phyloP scores from a whole-genome alignment of 2,113 vertebrate genomes.

The Suncus etruscus region DNA sequence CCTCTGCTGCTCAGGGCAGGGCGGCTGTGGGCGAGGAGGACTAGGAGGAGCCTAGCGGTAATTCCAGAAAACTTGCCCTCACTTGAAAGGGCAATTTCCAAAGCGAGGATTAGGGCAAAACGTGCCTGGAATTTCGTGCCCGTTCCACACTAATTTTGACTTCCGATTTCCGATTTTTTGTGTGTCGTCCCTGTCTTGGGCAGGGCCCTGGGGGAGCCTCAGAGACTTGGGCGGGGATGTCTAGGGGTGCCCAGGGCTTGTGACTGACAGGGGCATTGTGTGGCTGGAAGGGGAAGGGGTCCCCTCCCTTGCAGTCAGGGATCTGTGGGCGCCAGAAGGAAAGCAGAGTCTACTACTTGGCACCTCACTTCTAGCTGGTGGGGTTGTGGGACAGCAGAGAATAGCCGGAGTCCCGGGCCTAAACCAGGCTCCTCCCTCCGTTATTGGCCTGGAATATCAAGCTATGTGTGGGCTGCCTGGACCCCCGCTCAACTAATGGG shows the following conservation, averaged over 20 bases:
- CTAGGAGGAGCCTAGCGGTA: conserved; percentile 81
- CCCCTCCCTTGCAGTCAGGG: too few species aligned
- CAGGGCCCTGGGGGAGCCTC: neutral
- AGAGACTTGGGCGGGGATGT: neutral
- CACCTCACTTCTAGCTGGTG: too few species aligned
- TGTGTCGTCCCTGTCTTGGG: conserved; percentile 46
- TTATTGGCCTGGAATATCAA: too few species aligned
- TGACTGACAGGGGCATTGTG: too few species aligned
- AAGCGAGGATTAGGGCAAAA: conserved; percentile 82
- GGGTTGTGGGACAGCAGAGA: too few species aligned
- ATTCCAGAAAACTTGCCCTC: conserved; percentile 88
- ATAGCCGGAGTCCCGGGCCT: too few species aligned
- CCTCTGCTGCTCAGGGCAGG: neutral
- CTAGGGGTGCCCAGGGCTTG: neutral
- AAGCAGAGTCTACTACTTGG: too few species aligned
- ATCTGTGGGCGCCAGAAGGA: too few species aligned
- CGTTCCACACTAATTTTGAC: conserved; percentile 83
- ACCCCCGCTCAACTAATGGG: too few species aligned
- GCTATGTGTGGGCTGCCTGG: too few species aligned
- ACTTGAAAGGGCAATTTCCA: conserved; percentile 87
- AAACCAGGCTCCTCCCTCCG: too few species aligned
- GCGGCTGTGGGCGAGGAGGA: conserved; percentile 79
- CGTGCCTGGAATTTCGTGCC: conserved; percentile 84
- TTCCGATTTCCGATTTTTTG: conserved; percentile 83
- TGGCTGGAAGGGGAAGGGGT: too few species aligned